phyloP scores from a whole-genome alignment of 2,888 invertebrate species.

The Tipula helvola region DNA sequence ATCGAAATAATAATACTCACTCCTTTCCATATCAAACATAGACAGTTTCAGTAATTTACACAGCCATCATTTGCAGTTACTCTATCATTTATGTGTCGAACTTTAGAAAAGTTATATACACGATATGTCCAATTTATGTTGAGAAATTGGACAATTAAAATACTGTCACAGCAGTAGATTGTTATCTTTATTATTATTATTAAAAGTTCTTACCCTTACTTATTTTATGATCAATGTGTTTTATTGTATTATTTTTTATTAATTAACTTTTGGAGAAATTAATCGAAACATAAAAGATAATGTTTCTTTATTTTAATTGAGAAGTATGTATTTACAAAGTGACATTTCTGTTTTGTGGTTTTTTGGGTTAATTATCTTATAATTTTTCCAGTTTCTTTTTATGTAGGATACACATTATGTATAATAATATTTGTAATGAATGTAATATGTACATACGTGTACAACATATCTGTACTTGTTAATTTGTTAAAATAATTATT shows the following conservation, averaged over 20 bases:
- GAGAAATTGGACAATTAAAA: not conserved
- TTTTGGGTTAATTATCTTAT: not conserved
- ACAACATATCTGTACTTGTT: too few relatives aligned
- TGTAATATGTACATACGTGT: not conserved
- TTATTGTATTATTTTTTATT: not conserved
- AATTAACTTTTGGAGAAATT: not conserved
- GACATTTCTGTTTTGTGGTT: not conserved
- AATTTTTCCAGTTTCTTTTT: not conserved
- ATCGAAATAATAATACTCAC: too few relatives aligned
- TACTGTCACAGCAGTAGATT: not conserved
- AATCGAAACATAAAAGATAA: not conserved
- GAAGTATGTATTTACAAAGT: not conserved
- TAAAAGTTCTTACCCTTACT: not conserved
- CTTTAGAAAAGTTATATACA: not conserved
- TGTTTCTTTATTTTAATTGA: not conserved
- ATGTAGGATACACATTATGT: not conserved
- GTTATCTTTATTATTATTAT: not conserved
- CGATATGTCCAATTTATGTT: not conserved
- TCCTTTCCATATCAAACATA: too few relatives aligned
- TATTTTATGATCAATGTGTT: not conserved
- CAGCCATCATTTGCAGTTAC: too few relatives aligned
- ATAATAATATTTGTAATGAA: not conserved
- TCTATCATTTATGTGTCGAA: not conserved
- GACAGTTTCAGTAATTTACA: too few relatives aligned
- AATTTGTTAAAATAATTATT: too few relatives aligned